Evolutionary conservation across 2,797 vertebrate species (phyloP).

Genomic region (Pogonophryne albipinna): DNA sequence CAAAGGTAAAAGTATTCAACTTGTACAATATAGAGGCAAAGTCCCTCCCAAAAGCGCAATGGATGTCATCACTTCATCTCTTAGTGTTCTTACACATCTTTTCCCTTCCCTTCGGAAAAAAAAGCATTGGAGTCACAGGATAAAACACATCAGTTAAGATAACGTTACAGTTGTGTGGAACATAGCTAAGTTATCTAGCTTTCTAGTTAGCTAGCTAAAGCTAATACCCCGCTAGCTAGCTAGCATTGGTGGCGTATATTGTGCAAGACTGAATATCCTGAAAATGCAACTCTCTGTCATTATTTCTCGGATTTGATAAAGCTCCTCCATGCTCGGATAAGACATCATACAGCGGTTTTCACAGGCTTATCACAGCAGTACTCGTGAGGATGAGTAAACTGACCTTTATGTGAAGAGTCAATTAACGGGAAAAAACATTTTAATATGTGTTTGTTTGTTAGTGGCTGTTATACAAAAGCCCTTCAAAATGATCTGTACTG

Average conservation of each 20-base stretch:
- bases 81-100: background rate
- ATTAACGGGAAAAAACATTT: slow-evolving; percentile 17
- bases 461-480: slow-evolving; percentile 2
- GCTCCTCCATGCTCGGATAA: background rate
- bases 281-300: background rate
- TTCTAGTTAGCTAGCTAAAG: too few relatives aligned
- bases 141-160: background rate
- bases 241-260: background rate
- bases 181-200: too few relatives aligned
- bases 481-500: slow-evolving; percentile 16
- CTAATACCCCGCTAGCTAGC: background rate
- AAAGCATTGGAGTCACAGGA: too few relatives aligned
- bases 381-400: slow-evolving; percentile 3
- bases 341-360: background rate
- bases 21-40: background rate
- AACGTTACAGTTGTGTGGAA: background rate
- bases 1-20: background rate
- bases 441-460: background rate
- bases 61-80: background rate
- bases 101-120: background rate
- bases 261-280: background rate
- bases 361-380: background rate
- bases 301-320: background rate
- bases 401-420: slow-evolving; percentile 20
- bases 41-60: background rate